These are phyloP conservation scores for Myotis davidii DNA, from an alignment of 2,113 vertebrate genomes.

Conservation along the genomic window DNA sequence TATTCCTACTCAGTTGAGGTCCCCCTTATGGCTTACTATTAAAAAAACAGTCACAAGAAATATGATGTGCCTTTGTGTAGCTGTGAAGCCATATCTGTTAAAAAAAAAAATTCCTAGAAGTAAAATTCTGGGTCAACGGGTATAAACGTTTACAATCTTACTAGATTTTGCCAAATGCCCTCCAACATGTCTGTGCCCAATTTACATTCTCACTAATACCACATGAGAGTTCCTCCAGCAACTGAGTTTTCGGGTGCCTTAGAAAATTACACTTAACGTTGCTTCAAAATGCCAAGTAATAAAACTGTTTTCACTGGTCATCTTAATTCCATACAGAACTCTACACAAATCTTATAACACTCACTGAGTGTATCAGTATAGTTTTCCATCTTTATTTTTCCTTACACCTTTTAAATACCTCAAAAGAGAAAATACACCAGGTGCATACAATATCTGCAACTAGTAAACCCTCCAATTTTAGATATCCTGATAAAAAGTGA, in stretches of 20 bases:
- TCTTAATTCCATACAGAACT: constrained; percentile 42
- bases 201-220: constrained; percentile 18
- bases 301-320: constrained; percentile 37
- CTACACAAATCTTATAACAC: background rate
- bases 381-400: background rate
- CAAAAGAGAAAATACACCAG: constrained; percentile 25
- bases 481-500: constrained; percentile 51
- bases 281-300: constrained; percentile 48
- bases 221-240: background rate
- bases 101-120: constrained; percentile 64
- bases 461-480: constrained; percentile 7
- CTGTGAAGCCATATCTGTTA: background rate
- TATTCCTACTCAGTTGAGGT: background rate
- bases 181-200: background rate
- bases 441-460: background rate
- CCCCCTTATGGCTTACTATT: background rate
- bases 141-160: constrained; percentile 41
- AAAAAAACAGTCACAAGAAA: constrained; percentile 42
- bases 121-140: constrained; percentile 25
- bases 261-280: background rate
- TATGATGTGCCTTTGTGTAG: background rate
- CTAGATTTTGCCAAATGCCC: constrained; percentile 7
- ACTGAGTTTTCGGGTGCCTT: constrained; percentile 28
- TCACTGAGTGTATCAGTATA: background rate
- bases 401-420: constrained; percentile 21